These are phyloP conservation scores for Dicyrtoma fusca DNA, from an alignment of 2,888 invertebrate species.

Conservation along the genomic window DNA sequence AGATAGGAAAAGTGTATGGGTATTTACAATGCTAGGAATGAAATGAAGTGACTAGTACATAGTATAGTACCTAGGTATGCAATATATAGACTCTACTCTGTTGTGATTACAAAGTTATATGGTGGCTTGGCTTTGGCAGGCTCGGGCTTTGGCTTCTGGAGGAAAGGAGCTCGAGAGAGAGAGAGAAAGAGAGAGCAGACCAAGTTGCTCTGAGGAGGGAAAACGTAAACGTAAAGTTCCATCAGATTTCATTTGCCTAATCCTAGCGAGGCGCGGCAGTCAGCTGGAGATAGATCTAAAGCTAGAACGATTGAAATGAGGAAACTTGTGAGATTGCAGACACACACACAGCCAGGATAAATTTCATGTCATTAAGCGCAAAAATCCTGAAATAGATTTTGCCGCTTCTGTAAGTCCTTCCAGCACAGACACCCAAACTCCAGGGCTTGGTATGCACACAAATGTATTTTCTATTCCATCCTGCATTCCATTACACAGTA, in stretches of 20 bases:
- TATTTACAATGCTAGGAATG: not conserved
- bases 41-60: not conserved
- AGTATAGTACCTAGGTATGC: not conserved
- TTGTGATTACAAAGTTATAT: no score
- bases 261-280: constrained; percentile 29
- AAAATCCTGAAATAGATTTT: constrained; percentile 41
- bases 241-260: constrained; percentile 44
- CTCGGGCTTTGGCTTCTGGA: not conserved
- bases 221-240: constrained; percentile 26
- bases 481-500: constrained; percentile 23
- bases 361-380: constrained; percentile 48
- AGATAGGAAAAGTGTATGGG: no score
- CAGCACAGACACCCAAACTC: no score
- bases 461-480: no score
- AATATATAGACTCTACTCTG: no score
- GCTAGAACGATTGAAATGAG: constrained; percentile 41
- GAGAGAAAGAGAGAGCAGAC: not conserved
- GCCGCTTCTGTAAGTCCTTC: not conserved
- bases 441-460: no score
- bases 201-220: not conserved
- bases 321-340: constrained; percentile 32
- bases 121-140: no score
- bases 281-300: constrained; percentile 30
- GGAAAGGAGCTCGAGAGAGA: constrained; percentile 1
- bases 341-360: constrained; percentile 36